Evolutionary conservation across 35 echinoderm and acorn worm species (phyloP).

Genomic region (Apostichopus parvimensis): DNA sequence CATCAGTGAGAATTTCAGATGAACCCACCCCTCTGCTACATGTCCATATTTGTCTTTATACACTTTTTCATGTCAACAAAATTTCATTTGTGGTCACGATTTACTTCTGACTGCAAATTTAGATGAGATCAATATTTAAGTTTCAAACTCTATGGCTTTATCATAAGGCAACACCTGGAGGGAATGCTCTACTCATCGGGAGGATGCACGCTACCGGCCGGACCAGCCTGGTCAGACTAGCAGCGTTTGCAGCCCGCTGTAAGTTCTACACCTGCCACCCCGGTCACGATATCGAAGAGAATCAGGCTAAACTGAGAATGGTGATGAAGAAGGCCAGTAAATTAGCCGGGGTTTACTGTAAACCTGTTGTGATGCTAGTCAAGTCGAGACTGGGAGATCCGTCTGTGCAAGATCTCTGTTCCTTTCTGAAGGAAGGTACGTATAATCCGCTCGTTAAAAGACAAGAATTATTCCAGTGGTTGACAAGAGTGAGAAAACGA

Average conservation of each 20-base stretch:
- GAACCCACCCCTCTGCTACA: no score
- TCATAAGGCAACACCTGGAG: constrained; percentile 70
- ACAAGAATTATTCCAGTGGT: no score
- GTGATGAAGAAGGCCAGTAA: constrained; percentile 85
- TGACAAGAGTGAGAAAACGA: no score
- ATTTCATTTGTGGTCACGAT: no score
- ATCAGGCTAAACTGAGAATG: constrained; percentile 62
- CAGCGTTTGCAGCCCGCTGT: constrained; percentile 83
- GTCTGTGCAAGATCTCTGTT: constrained; percentile 71
- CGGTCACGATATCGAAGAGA: constrained; percentile 3
- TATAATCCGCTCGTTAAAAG: background rate
- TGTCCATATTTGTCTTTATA: no score
- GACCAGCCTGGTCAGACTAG: constrained; percentile 67
- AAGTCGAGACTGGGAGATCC: constrained; percentile 53
- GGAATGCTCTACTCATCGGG: constrained; percentile 87
- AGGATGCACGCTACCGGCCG: constrained; percentile 70
- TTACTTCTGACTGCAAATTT: no score
- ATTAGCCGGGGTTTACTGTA: constrained; percentile 78
- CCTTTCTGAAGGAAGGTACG: constrained; percentile 87
- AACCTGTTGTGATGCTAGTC: constrained; percentile 74
- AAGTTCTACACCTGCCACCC: constrained; percentile 69
- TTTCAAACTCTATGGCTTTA: background rate
- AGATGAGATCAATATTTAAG: no score
- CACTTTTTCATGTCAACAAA: no score
- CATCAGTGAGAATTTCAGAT: no score